phyloP scores from a whole-genome alignment of 2,797 vertebrate species.

The Enteromius fasciolatus region DNA sequence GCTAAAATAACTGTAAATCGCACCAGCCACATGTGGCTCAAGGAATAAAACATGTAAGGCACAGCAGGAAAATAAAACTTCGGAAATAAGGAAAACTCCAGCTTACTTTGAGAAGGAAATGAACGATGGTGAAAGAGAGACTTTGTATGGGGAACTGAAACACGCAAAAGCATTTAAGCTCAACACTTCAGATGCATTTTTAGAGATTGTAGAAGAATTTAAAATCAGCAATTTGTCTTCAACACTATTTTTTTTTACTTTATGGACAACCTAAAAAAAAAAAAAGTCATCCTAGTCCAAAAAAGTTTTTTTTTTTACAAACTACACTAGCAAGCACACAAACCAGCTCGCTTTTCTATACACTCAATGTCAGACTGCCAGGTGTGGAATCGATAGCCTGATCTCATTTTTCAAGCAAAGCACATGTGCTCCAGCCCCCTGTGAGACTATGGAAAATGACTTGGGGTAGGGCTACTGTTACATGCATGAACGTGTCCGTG shows the following conservation, averaged over 20 bases:
- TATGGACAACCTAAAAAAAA: background rate
- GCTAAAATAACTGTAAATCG: conserved; percentile 39
- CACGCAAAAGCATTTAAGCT: conserved; percentile 7
- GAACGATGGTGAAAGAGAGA: conserved; percentile 28
- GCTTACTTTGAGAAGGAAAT: conserved; percentile 12
- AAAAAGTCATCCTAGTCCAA: background rate
- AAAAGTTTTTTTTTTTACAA: background rate
- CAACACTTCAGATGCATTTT: background rate
- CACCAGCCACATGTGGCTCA: conserved; percentile 13
- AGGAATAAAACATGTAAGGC: conserved; percentile 11
- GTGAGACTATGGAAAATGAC: conserved; percentile 56
- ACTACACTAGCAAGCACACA: background rate
- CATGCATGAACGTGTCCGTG: conserved; percentile 38
- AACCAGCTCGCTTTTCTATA: conserved; percentile 26
- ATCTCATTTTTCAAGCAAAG: conserved; percentile 41
- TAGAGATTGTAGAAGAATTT: background rate
- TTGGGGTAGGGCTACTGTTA: conserved; percentile 39
- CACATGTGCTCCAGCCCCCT: background rate
- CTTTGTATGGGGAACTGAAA: conserved; percentile 3
- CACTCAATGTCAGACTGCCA: conserved; percentile 29
- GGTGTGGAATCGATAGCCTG: conserved; percentile 51
- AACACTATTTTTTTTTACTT: background rate
- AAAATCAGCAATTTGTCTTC: background rate
- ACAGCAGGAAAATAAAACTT: conserved; percentile 40
- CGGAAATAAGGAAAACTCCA: conserved; percentile 5